Base-by-base conservation (phyloP, 2,113 vertebrate genomes). In the Anser brachyrhynchus region DNA sequence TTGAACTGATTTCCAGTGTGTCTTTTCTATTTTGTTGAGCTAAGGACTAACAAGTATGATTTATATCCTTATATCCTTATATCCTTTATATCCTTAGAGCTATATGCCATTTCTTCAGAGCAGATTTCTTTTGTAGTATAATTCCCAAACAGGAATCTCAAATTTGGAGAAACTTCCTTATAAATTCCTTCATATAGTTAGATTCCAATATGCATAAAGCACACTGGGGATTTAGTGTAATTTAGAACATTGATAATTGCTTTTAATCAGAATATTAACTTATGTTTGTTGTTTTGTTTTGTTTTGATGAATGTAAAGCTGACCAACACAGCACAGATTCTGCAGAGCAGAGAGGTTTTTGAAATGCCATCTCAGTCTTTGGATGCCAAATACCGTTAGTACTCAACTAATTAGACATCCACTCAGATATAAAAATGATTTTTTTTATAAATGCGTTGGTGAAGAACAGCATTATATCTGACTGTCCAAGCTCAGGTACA, bases 191-290 rank as follows among this genome's bases (percentile, higher is more conserved):
- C n/a, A 41, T n/a, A 76, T 5, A 62, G 6, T 77, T n/a, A 71
- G 25, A 81, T 88, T 83, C 37, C 41, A 73, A 31, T 5, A 4
- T 73, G 33, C n/a, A 37, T 88, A 74, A 76, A 80, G 44, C 21
- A 92, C 26, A 6, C 44, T 77, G 41, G 75, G 26, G 79, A 80
- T 16, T 58, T 92, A 19, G 16, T 80, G 26, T 77, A 88, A 83
- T 41, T 51, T 70, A 35, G 49, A 78, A 11, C 69, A 83, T 51
- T 92, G 13, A 29, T 83, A 57, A 90, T 87, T 87, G 88, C 29
- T 88, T 90, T 93, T 88, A 83, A 88, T 85, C 91, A 57, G 43
- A 49, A 54, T 66, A 85, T 66, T 83, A 70, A 62, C 54, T 89
- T 85, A 46, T 64, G 37, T 26, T 28, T 41, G 37, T 12, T 64